phyloP scores from a whole-genome alignment of 2,888 invertebrate genomes.

The Ephialtes manifestator region DNA sequence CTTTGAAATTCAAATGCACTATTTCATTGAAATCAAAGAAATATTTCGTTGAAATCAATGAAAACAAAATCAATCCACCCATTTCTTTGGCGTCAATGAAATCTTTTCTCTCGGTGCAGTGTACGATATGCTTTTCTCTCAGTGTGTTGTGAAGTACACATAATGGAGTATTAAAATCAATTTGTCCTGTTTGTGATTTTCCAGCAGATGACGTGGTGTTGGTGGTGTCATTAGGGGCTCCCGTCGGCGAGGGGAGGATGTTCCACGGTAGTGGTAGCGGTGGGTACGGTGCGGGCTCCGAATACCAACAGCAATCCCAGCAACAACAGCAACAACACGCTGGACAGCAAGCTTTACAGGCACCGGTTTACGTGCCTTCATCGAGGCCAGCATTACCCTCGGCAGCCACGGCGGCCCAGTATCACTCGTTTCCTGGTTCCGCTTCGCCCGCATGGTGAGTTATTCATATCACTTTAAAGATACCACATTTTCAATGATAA shows the following conservation, averaged over 20 bases:
- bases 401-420: slow-evolving; percentile 87
- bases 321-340: slow-evolving; percentile 84
- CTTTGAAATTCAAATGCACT: no score
- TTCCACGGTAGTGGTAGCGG: slow-evolving; percentile 85
- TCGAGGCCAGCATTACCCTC: slow-evolving; percentile 88
- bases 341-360: slow-evolving; percentile 85
- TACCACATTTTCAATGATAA: slow-evolving; percentile 13
- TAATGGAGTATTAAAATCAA: background rate
- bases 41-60: no score
- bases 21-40: no score
- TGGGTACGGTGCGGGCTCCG: slow-evolving; percentile 84
- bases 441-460: slow-evolving; percentile 84
- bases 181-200: slow-evolving; percentile 35
- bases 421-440: slow-evolving; percentile 84
- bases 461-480: background rate
- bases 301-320: slow-evolving; percentile 84
- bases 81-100: no score
- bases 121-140: no score
- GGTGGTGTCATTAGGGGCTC: slow-evolving; percentile 62
- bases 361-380: slow-evolving; percentile 91
- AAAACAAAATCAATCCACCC: no score
- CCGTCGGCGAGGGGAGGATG: slow-evolving; percentile 79
- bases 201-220: slow-evolving; percentile 78
- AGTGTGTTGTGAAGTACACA: no score
- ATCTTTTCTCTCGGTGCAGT: no score